Conservation (phyloP, 2,797 vertebrate species). For the Knipowitschia caucasica region DNA sequence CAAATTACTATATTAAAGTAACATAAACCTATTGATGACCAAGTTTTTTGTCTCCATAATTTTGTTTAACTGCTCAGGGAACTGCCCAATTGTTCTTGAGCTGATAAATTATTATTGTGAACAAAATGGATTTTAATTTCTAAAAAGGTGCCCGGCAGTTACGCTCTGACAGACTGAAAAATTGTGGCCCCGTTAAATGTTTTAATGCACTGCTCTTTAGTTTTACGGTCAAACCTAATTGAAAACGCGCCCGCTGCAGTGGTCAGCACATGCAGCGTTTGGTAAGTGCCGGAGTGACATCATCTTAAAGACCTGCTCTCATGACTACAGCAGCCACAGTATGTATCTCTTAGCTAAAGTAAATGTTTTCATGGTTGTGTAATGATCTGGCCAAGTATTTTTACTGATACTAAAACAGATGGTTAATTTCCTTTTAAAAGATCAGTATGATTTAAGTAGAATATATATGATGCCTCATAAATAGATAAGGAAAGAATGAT, state of each 20-base stretch:
- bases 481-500: no score
- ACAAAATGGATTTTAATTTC: constrained; percentile 10
- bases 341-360: no score
- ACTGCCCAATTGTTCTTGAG: constrained; percentile 1
- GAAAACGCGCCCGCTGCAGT: neutral
- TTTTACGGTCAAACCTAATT: constrained; percentile 3
- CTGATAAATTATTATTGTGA: neutral
- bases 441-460: no score
- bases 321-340: neutral
- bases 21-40: constrained; percentile 5
- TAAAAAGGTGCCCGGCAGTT: constrained; percentile 7
- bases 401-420: no score
- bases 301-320: neutral
- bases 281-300: constrained; percentile 1
- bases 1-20: neutral
- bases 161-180: constrained; percentile 10
- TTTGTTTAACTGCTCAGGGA: neutral
- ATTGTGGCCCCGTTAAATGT: constrained; percentile 4
- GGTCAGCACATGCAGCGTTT: constrained; percentile 5
- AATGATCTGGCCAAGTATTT: no score
- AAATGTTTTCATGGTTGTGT: no score
- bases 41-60: neutral
- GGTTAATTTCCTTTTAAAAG: no score
- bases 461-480: no score
- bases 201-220: constrained; percentile 5